Evolutionary conservation across 2,888 invertebrate genomes (phyloP), one percentile per base, ranked within the genome.

Genomic region (Athalia circularis): DNA sequence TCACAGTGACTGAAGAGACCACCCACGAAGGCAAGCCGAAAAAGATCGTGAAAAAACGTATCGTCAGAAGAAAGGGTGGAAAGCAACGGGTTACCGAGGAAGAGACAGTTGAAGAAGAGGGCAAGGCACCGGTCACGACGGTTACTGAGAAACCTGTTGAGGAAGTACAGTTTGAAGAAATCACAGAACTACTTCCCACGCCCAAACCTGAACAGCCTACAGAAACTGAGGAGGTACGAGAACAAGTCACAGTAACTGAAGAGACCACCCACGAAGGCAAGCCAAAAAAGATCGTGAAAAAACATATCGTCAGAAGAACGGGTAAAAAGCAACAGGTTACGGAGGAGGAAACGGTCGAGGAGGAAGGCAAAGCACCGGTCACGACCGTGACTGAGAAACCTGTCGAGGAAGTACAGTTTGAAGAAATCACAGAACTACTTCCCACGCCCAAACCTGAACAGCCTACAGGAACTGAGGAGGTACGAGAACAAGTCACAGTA

Each of bases 1-100:
- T 89, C 78, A 91, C 87, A 48, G 81, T 83, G 84, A 92, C 91
- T 84, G 90, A 92, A 90, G 91, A 91, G 82, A 86, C 88, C 15
- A 90, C 83, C 4, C 67, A 88, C 13, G 81, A 86, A 47, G 84
- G 82, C 77, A 87, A 59, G 86, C 82, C 81, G 74, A 91, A 89
- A 78, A 86, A 87, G 52, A 86, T 87, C 1, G 87, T 87, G 9
- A 90, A 87, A 67, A 91, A 89, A 84, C 86, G 85, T 65, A 82
- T 86, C 9, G 87, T 90, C 67, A 87, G 87, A 80, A 90, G 85
- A 83, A 4, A 86, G 86, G 50, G 87, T 85, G 5, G 85, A 85
- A 74, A 85, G 79, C 72, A n/a, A 85, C 83, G 6, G 82, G 81
- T 84, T 84, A 92, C 92, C 83, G 90, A 92, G 90, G 91, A 92